Conservation (phyloP, 2,888 invertebrate genomes). For the Eulithis prunata region DNA sequence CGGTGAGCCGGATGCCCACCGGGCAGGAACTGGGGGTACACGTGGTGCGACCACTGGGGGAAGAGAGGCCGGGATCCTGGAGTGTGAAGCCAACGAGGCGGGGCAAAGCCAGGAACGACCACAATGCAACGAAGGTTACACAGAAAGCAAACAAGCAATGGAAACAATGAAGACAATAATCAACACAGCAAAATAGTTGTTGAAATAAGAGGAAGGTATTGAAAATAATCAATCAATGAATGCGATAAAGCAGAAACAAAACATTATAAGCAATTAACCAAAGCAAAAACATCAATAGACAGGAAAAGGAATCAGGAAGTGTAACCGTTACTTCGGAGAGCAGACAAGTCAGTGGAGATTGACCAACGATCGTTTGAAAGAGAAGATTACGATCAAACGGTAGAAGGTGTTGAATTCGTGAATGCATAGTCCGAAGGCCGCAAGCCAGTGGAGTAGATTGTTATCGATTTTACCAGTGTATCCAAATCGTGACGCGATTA, state of each 20-base stretch:
- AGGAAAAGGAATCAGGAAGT: conserved; percentile 27
- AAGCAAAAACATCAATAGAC: conserved; percentile 17
- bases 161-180: conserved; percentile 7
- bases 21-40: conserved; percentile 96
- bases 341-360: conserved; percentile 24
- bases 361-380: conserved; percentile 41
- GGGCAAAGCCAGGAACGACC: conserved; percentile 14
- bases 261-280: conserved; percentile 15
- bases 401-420: conserved; percentile 43
- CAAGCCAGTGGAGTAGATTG: conserved; percentile 44
- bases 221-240: conserved; percentile 4
- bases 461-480: conserved; percentile 80
- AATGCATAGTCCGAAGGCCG: conserved; percentile 56
- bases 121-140: conserved; percentile 20
- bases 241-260: conserved; percentile 14
- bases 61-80: conserved; percentile 91
- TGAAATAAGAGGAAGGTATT: not conserved
- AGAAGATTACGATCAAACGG: conserved; percentile 44
- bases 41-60: conserved; percentile 97
- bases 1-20: conserved; percentile 90
- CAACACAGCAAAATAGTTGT: conserved; percentile 1
- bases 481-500: conserved; percentile 79
- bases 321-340: conserved; percentile 29
- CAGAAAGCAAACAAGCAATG: not conserved
- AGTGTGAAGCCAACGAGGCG: conserved; percentile 20